Percentiles rank a stretch among this genome's conserved stretches.
Evolutionary conservation across 2,797 vertebrate genomes (phyloP).

Genomic region (Lerista edwardsae): DNA sequence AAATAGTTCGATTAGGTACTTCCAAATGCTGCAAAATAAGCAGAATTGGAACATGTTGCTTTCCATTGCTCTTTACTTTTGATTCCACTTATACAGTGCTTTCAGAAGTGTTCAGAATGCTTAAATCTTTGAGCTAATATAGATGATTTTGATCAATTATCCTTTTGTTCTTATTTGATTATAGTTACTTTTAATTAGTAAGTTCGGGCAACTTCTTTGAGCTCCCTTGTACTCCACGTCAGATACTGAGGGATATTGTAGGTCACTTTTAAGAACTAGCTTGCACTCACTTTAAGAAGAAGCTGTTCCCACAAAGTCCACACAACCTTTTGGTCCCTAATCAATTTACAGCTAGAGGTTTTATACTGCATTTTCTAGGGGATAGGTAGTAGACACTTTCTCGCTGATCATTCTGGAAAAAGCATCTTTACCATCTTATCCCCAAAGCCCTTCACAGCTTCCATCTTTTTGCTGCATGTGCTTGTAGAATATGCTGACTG

Average conservation of each 20-base stretch:
- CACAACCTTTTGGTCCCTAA: not conserved
- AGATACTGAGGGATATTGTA: not conserved
- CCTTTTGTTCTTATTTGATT: too few relatives aligned
- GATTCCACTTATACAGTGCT: not conserved
- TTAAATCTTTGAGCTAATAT: not conserved
- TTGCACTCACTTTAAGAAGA: not conserved
- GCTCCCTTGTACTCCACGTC: not conserved
- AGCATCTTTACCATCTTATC: not conserved
- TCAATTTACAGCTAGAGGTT: not conserved
- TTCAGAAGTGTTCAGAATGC: not conserved
- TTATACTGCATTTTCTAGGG: not conserved
- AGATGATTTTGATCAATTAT: not conserved
- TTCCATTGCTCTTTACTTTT: conserved; percentile 2
- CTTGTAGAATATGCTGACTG: not conserved
- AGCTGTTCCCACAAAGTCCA: not conserved
- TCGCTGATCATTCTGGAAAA: not conserved
- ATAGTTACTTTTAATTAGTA: too few relatives aligned
- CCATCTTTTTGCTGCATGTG: not conserved
- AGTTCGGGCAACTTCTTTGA: not conserved
- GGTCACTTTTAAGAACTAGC: too few relatives aligned
- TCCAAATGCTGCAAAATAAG: not conserved
- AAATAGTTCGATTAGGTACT: conserved; percentile 5
- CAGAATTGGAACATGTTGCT: not conserved
- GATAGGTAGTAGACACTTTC: not conserved
- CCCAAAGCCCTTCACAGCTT: not conserved